Percentiles rank a stretch among this genome's conserved stretches.
Evolutionary conservation across 2,113 vertebrate species (phyloP).

Genomic region (Erythrocercus mccallii): DNA sequence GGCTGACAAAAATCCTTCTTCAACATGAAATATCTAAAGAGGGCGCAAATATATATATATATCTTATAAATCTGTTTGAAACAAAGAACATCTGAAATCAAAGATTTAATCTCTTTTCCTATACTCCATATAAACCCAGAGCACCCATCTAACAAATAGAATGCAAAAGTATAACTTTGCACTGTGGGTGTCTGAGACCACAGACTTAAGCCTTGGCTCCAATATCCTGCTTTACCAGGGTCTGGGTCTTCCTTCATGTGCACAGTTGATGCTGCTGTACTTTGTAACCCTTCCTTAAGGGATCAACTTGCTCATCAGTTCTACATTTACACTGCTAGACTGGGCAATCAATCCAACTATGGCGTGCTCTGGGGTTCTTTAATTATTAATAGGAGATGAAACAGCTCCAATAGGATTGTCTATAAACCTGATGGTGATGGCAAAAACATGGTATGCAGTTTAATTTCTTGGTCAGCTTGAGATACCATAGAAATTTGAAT

Average conservation of each 20-base stretch:
- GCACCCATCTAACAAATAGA: background rate
- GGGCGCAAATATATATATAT: background rate
- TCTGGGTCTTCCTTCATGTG: background rate
- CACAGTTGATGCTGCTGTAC: background rate
- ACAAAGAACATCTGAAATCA: background rate
- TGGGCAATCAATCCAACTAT: background rate
- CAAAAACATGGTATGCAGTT: background rate
- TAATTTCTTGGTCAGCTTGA: background rate
- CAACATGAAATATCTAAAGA: background rate
- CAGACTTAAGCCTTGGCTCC: background rate
- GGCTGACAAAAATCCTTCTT: background rate
- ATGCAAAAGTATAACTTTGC: background rate
- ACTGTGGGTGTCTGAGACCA: background rate
- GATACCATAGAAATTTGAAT: background rate
- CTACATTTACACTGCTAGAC: background rate
- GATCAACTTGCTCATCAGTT: background rate
- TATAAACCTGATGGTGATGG: background rate
- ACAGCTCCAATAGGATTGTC: background rate
- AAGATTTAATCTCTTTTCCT: background rate
- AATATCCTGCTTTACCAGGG: background rate
- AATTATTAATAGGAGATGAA: background rate
- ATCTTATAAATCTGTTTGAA: background rate
- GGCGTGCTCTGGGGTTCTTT: accelerated
- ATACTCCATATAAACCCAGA: background rate
- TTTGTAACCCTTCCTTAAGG: background rate